These are phyloP conservation scores for Monopterus albus DNA, from an alignment of 2,113 vertebrate species.

Conservation along the genomic window DNA sequence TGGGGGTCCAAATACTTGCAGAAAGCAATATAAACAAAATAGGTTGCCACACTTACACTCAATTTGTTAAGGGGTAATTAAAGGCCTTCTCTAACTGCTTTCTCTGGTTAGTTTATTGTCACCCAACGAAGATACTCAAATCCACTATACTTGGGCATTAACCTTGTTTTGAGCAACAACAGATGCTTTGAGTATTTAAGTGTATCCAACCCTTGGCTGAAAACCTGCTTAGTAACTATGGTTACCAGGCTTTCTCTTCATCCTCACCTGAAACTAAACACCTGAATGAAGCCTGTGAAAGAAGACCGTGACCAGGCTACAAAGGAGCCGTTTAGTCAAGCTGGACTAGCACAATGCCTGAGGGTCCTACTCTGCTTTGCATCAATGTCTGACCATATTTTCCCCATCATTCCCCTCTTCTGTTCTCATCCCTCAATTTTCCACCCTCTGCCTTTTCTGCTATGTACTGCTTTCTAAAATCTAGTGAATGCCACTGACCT, in stretches of 20 bases:
- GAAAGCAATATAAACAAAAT: conserved; percentile 56
- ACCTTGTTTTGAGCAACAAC: conserved; percentile 32
- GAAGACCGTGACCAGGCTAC: conserved; percentile 46
- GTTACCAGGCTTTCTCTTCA: conserved; percentile 48
- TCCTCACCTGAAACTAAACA: conserved; percentile 73
- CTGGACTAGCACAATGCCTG: conserved; percentile 41
- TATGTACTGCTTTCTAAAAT: conserved; percentile 29
- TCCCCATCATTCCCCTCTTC: conserved; percentile 28
- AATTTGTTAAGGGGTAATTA: conserved; percentile 55
- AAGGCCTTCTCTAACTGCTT: conserved; percentile 26
- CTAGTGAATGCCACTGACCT: conserved; percentile 28
- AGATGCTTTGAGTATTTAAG: conserved; percentile 44
- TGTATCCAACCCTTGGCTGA: conserved; percentile 32
- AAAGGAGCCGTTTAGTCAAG: conserved; percentile 68
- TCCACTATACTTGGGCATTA: conserved; percentile 16
- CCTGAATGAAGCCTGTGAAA: conserved; percentile 50
- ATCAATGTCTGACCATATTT: conserved; percentile 44
- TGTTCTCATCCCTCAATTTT: conserved; percentile 33
- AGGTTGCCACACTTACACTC: conserved; percentile 47
- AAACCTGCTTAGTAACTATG: conserved; percentile 58
- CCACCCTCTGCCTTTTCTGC: conserved; percentile 20
- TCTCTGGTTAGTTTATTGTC: conserved; percentile 31
- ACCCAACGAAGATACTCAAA: conserved; percentile 20
- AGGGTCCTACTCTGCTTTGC: conserved; percentile 38
- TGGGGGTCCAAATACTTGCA: conserved; percentile 32